phyloP scores from a whole-genome alignment of 2,888 invertebrate genomes.

The Troides aeacus region DNA sequence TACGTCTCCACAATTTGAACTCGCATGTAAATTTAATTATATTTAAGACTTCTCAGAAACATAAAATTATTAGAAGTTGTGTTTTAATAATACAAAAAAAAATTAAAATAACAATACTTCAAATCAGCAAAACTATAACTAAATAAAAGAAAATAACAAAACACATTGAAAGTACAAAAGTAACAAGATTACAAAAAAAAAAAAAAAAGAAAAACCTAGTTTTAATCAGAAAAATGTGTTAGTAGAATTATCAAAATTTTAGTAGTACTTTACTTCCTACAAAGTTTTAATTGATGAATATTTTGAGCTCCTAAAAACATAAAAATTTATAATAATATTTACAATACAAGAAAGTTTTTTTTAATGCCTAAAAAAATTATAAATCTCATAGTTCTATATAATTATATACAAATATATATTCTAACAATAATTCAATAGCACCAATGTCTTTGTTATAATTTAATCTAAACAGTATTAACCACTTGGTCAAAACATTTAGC shows the following conservation, averaged over 20 bases:
- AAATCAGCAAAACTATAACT: conserved; percentile 43
- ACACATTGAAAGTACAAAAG: conserved; percentile 38
- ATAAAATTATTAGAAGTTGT: not conserved
- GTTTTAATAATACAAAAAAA: not conserved
- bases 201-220: conserved; percentile 10
- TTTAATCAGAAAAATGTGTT: not conserved
- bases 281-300: not conserved
- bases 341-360: not conserved
- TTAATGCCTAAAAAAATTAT: not conserved
- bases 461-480: conserved; percentile 74
- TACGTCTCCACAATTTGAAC: not conserved
- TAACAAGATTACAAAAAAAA: conserved; percentile 18
- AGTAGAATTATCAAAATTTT: not conserved
- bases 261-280: not conserved
- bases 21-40: not conserved
- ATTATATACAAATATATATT: not conserved
- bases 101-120: conserved; percentile 35
- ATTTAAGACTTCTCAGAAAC: not conserved
- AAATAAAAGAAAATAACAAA: conserved; percentile 60
- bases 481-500: conserved; percentile 83
- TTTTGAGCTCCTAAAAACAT: not conserved
- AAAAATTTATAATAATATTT: not conserved
- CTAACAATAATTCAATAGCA: conserved; percentile 36
- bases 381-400: not conserved
- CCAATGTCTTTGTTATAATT: conserved; percentile 31